phyloP scores from a whole-genome alignment of 2,113 vertebrate genomes.

The Cranoglanis bouderius region DNA sequence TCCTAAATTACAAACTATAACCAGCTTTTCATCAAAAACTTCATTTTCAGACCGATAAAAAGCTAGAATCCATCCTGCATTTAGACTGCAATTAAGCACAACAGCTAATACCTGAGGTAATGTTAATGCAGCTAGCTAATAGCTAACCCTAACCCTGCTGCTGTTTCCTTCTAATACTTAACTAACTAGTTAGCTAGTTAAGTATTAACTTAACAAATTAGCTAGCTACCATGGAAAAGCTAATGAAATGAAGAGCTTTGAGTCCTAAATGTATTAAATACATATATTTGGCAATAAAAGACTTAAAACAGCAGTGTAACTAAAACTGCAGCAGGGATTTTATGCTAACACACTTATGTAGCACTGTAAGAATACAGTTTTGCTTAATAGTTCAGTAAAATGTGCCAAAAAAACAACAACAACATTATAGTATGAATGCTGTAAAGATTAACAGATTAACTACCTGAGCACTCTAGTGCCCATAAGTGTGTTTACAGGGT shows the following conservation, averaged over 20 bases:
- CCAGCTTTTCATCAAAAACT: not conserved
- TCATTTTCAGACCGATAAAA: not conserved
- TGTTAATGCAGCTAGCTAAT: not conserved
- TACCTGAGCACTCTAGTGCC: not conserved
- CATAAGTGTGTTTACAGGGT: not conserved
- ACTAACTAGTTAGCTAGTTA: too few species aligned
- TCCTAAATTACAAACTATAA: not conserved
- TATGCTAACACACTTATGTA: not conserved
- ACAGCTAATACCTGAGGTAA: not conserved
- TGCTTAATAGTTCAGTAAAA: not conserved
- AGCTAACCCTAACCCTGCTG: not conserved
- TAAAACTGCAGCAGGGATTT: not conserved
- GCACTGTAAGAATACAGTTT: not conserved
- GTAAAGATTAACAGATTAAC: not conserved
- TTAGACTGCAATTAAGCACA: not conserved
- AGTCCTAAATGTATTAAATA: not conserved
- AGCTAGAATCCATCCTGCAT: not conserved
- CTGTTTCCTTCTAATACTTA: not conserved
- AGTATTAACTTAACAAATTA: too few species aligned
- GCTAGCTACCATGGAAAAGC: not conserved
- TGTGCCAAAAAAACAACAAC: not conserved
- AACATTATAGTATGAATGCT: not conserved
- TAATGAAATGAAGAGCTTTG: not conserved
- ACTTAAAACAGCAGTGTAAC: not conserved
- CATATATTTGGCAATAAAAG: not conserved